A percentile compares a stretch with the other conserved stretches of the same genome.
These are phyloP conservation scores for Asarcornis scutulata DNA, from an alignment of 2,113 vertebrate genomes.

Conservation along the genomic window DNA sequence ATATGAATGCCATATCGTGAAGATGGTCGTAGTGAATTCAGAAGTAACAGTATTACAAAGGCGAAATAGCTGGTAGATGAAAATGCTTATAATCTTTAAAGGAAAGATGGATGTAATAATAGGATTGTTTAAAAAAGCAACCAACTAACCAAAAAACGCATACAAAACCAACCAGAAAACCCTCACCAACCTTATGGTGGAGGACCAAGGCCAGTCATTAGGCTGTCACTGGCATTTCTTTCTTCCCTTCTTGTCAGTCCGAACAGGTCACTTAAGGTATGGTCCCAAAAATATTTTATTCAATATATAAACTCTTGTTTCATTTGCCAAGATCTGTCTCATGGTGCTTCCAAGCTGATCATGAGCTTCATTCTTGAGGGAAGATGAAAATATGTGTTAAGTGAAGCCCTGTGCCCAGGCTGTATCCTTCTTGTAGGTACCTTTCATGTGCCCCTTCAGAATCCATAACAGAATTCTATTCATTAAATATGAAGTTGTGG, in stretches of 20 bases:
- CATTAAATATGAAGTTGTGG: not conserved
- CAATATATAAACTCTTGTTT: not conserved
- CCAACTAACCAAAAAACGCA: not conserved
- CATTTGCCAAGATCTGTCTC: not conserved
- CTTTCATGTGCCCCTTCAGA: not conserved
- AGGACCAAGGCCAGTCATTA: not conserved
- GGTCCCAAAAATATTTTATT: not conserved
- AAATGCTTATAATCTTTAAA: not conserved
- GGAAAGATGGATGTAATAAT: not conserved
- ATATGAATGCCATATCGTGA: not conserved
- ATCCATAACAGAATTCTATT: not conserved
- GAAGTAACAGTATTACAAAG: not conserved
- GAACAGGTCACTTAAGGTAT: not conserved
- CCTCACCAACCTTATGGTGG: not conserved
- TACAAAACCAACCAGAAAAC: not conserved
- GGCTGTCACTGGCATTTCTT: not conserved
- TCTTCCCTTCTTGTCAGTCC: not conserved
- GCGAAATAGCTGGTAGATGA: not conserved
- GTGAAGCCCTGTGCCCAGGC: not conserved
- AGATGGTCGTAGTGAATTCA: not conserved
- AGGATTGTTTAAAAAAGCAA: not conserved
- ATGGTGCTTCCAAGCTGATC: not conserved
- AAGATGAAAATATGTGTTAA: not conserved
- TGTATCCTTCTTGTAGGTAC: not conserved
- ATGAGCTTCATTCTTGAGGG: not conserved